Evolutionary conservation across 2,797 vertebrate genomes (phyloP).

Genomic region (Gymnothorax javanicus): DNA sequence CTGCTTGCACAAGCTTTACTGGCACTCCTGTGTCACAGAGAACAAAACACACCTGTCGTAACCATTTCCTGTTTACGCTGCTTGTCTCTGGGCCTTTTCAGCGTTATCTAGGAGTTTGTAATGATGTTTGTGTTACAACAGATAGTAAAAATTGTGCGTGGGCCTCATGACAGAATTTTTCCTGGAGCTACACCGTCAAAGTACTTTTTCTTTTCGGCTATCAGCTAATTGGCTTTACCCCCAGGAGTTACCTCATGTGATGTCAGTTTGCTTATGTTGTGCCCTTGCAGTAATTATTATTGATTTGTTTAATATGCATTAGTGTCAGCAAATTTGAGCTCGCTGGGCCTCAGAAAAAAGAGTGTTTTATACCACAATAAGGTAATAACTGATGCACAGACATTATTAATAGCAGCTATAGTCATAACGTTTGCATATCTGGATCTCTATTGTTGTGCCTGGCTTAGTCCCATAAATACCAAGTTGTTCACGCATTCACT

Average conservation of each 20-base stretch:
- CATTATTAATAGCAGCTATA: background rate
- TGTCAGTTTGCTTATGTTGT: background rate
- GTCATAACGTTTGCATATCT: background rate
- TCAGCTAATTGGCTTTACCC: background rate
- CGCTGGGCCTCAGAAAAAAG: background rate
- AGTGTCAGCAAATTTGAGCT: background rate
- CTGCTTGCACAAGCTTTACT: constrained; percentile 14
- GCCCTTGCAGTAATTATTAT: background rate
- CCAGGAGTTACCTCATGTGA: background rate
- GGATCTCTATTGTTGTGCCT: background rate
- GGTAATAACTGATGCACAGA: background rate
- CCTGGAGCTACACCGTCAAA: background rate
- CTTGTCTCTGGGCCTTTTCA: background rate
- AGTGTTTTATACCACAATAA: background rate
- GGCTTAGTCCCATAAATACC: background rate
- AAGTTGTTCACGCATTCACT: background rate
- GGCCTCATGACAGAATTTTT: background rate
- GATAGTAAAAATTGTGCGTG: background rate
- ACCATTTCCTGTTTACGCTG: constrained; percentile 1
- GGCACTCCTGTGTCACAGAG: background rate
- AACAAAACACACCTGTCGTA: constrained; percentile 14
- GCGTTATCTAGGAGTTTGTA: background rate
- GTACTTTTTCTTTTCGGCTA: background rate
- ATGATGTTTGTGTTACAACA: background rate
- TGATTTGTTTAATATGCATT: background rate